These are phyloP conservation scores for Ochotona princeps DNA, from an alignment of 2,113 vertebrate genomes.

Conservation along the genomic window DNA sequence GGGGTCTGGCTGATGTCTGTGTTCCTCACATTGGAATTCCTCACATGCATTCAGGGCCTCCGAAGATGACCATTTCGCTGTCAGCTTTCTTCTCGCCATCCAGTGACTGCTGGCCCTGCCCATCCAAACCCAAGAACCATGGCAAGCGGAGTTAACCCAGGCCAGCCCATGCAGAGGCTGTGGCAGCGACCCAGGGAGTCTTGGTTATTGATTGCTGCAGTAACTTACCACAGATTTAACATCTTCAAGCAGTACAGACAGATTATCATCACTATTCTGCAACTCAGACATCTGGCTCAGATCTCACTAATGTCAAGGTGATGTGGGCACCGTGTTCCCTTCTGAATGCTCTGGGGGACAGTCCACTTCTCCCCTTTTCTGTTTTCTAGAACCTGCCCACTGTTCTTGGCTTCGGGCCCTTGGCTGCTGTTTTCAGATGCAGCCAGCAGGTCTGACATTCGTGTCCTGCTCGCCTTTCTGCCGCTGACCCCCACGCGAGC, in stretches of 20 bases:
- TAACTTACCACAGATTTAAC: too few relatives aligned
- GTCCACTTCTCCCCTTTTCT: not conserved
- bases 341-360: not conserved
- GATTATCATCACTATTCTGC: not conserved
- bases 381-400: not conserved
- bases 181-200: rapidly evolving
- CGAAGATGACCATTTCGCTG: not conserved
- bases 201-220: not conserved
- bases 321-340: not conserved
- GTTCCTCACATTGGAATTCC: not conserved
- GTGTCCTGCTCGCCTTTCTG: not conserved
- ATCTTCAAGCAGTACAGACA: not conserved
- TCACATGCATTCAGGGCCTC: not conserved
- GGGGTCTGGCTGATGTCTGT: not conserved
- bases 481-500: too few relatives aligned
- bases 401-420: not conserved
- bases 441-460: not conserved
- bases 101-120: not conserved
- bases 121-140: not conserved
- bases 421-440: not conserved
- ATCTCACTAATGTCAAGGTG: not conserved
- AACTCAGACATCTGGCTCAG: not conserved
- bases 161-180: not conserved
- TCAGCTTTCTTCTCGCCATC: not conserved
- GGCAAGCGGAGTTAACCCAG: not conserved